Evolutionary conservation across 35 echinoderm and acorn worm genomes (phyloP).

Genomic region (Eucidaris tribuloides): DNA sequence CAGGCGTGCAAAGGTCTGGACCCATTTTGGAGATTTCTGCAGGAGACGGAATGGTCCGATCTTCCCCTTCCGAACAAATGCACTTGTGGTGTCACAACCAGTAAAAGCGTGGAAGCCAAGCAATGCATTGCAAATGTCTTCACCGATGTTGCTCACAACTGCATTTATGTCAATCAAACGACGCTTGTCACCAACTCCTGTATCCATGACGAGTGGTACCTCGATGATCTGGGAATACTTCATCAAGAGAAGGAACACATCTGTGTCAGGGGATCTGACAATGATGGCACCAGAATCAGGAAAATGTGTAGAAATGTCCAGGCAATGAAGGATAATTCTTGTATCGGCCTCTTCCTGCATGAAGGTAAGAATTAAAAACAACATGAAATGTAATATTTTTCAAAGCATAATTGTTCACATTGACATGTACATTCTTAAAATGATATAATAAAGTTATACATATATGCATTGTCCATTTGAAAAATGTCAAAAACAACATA

Average conservation of each 20-base stretch:
- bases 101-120: not conserved
- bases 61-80: not conserved
- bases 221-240: not conserved
- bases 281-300: not conserved
- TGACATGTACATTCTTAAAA: too few relatives aligned
- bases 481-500: too few relatives aligned
- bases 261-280: slow-evolving; percentile 14
- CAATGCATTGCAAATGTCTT: slow-evolving; percentile 11
- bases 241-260: slow-evolving; percentile 18
- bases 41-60: not conserved
- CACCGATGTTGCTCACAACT: not conserved
- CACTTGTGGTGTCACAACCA: slow-evolving; percentile 15
- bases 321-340: not conserved
- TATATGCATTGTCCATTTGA: too few relatives aligned
- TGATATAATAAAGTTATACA: too few relatives aligned
- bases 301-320: not conserved
- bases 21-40: not conserved
- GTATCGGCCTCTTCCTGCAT: slow-evolving; percentile 11
- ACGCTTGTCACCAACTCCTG: slow-evolving; percentile 1
- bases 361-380: not conserved
- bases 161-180: not conserved
- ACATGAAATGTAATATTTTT: too few relatives aligned
- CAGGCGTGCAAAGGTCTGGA: not conserved
- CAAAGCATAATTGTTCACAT: too few relatives aligned
- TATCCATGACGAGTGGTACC: slow-evolving; percentile 1